Conservation (phyloP, 37 sponge, comb jelly and placozoan species). For the Halichondria panicea region DNA sequence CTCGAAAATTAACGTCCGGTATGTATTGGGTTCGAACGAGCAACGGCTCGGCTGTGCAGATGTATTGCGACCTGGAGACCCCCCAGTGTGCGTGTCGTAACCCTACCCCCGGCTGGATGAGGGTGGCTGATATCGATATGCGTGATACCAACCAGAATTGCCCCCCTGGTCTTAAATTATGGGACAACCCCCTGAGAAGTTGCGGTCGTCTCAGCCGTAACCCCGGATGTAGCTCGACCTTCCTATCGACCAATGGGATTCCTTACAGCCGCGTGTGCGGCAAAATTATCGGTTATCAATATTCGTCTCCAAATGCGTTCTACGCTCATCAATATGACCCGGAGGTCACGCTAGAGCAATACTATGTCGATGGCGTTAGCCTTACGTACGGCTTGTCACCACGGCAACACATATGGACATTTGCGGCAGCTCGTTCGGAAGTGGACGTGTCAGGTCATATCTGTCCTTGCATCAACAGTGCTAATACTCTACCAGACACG, state of each 20-base stretch:
- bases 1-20: conserved; percentile 4
- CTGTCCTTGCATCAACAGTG: conserved; percentile 42
- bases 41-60: conserved; percentile 2
- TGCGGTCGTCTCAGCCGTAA: conserved; percentile 19
- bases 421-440: conserved; percentile 56
- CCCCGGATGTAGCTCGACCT: conserved; percentile 33
- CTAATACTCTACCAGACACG: background rate
- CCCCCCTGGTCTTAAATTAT: conserved; percentile 3
- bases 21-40: conserved; percentile 26
- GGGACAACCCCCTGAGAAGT: background rate
- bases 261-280: conserved; percentile 38
- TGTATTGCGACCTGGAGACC: conserved; percentile 36
- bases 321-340: conserved; percentile 9
- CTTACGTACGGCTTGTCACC: conserved; percentile 14
- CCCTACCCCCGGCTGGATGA: conserved; percentile 28
- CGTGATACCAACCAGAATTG: background rate
- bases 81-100: background rate
- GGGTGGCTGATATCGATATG: conserved; percentile 54
- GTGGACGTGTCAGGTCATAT: background rate
- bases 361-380: conserved; percentile 51
- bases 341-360: conserved; percentile 14
- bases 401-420: conserved; percentile 53
- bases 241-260: conserved; percentile 14
- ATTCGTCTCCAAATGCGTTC: conserved; percentile 49
- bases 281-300: conserved; percentile 35